Conservation (phyloP, 2,113 vertebrate species). For the Nestor notabilis region DNA sequence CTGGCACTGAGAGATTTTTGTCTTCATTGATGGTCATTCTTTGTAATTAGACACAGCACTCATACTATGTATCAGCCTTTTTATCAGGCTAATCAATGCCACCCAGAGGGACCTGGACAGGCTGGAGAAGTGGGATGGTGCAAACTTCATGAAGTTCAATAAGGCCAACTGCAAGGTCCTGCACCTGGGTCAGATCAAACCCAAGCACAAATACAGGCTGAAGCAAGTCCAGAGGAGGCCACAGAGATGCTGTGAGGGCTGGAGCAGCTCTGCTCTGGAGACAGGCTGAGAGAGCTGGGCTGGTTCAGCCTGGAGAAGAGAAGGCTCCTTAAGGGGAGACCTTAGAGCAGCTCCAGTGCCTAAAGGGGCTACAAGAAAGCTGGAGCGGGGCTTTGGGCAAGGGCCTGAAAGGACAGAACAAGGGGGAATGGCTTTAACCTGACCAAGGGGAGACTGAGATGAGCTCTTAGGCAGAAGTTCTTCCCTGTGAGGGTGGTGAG, state of each 20-base stretch:
- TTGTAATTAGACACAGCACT: neutral
- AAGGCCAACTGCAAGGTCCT: neutral
- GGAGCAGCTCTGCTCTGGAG: neutral
- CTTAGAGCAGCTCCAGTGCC: neutral
- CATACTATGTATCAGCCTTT: neutral
- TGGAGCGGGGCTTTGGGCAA: neutral
- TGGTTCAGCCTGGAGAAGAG: neutral
- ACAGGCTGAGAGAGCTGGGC: neutral
- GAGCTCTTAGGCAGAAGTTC: neutral
- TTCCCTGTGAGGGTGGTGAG: neutral
- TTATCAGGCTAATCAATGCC: neutral
- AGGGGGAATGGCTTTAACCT: neutral
- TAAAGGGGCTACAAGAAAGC: neutral
- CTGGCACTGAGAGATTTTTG: neutral
- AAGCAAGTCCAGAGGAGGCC: neutral
- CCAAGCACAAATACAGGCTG: neutral
- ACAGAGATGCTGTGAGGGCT: neutral
- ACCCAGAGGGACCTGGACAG: neutral
- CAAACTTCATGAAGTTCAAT: neutral
- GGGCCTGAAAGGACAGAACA: neutral
- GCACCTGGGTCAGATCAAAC: neutral
- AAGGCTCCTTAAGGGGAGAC: neutral
- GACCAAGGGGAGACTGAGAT: neutral
- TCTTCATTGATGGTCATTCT: neutral
- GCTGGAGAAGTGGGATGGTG: neutral